A percentile compares a stretch with the other conserved stretches of the same genome.
phyloP scores from a whole-genome alignment of 2,888 invertebrate genomes.

The Drosophila multiciliata region DNA sequence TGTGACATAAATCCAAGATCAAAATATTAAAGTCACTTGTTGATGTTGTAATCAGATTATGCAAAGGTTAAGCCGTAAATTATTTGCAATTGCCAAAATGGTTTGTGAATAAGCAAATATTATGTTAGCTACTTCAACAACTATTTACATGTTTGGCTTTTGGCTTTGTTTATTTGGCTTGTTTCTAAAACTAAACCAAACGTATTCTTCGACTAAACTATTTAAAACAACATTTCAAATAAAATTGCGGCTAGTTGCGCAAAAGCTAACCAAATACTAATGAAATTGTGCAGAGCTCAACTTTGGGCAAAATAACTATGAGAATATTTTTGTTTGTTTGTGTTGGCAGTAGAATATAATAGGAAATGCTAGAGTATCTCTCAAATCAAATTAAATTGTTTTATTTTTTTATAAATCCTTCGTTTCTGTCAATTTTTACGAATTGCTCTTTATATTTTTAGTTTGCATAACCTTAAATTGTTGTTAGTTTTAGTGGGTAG shows the following conservation, averaged over 20 bases:
- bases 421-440: neutral
- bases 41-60: conserved; percentile 1
- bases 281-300: neutral
- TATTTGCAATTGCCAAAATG: neutral
- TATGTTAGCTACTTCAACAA: neutral
- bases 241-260: neutral
- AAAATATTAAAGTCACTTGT: conserved; percentile 11
- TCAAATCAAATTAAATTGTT: conserved; percentile 1
- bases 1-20: conserved; percentile 23
- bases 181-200: neutral
- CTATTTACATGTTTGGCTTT: neutral
- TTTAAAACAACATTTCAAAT: neutral
- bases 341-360: neutral
- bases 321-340: neutral
- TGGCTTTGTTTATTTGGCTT: neutral
- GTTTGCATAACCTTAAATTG: neutral
- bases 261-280: neutral
- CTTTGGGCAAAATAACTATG: too few relatives aligned
- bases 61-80: conserved; percentile 1
- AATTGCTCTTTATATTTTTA: neutral
- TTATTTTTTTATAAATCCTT: neutral
- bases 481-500: conserved; percentile 23
- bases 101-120: neutral
- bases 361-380: too few relatives aligned
- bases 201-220: neutral